A percentile compares a stretch with the other conserved stretches of the same genome.
Conservation (phyloP, 2,888 invertebrate genomes). For the Caenorhabditis afra region DNA sequence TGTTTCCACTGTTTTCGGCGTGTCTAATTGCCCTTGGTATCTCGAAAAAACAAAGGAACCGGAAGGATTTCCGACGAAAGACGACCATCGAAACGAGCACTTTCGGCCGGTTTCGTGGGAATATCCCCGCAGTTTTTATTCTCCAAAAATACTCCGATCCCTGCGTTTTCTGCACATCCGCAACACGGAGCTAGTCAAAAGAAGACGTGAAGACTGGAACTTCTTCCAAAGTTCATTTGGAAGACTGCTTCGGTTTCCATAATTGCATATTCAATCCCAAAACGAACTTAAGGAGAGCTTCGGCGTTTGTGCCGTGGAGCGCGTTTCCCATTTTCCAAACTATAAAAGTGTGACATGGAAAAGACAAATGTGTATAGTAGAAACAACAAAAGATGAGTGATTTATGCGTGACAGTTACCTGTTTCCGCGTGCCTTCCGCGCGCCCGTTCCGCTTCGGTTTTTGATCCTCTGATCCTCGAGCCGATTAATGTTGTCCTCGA, state of each 20-base stretch:
- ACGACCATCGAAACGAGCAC: constrained; percentile 10
- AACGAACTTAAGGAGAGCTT: neutral
- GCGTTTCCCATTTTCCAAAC: neutral
- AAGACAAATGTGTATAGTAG: constrained; percentile 3
- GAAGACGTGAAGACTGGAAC: neutral
- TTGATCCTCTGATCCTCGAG: constrained; percentile 32
- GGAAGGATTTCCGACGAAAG: neutral
- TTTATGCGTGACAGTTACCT: neutral
- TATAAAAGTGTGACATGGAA: neutral
- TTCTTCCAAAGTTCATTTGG: neutral
- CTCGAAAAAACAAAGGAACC: constrained; percentile 1
- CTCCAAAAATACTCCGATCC: too few relatives aligned
- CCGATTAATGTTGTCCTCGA: constrained; percentile 53
- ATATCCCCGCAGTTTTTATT: too few relatives aligned
- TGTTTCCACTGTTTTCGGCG: neutral
- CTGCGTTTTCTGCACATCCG: too few relatives aligned
- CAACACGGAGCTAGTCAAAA: too few relatives aligned
- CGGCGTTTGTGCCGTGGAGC: neutral
- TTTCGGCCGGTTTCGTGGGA: constrained; percentile 2
- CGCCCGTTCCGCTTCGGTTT: constrained; percentile 13
- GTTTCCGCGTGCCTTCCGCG: constrained; percentile 5
- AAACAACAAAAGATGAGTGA: constrained; percentile 1
- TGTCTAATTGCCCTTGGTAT: constrained; percentile 9
- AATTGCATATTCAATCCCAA: neutral
- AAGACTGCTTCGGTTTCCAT: too few relatives aligned